phyloP scores from a whole-genome alignment of 1,140 invertebrate genomes.

The Tribolium madens region DNA sequence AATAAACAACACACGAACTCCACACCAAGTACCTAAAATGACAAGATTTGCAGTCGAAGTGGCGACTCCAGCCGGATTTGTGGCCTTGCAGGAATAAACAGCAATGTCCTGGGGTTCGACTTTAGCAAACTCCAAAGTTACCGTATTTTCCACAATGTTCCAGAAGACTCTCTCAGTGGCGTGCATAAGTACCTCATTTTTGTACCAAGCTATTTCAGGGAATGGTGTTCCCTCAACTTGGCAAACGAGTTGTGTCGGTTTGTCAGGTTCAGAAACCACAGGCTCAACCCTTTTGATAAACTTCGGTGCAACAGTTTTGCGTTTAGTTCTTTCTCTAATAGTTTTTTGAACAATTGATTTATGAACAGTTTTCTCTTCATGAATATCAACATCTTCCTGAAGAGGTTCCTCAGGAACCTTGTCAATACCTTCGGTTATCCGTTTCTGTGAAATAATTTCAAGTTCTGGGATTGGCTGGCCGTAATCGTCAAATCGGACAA shows the following conservation, averaged over 20 bases:
- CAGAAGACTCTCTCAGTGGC: slow-evolving; percentile 74
- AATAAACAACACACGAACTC: slow-evolving; percentile 38
- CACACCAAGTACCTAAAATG: slow-evolving; percentile 72
- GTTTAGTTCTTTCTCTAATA: slow-evolving; percentile 68
- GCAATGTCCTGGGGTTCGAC: slow-evolving; percentile 79
- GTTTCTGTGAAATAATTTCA: slow-evolving; percentile 67
- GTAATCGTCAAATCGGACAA: slow-evolving; percentile 64
- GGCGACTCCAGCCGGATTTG: slow-evolving; percentile 82
- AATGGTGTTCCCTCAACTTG: slow-evolving; percentile 76
- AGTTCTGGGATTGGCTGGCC: slow-evolving; percentile 70
- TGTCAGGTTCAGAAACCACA: slow-evolving; percentile 72
- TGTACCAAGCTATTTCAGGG: slow-evolving; percentile 83
- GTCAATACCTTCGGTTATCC: slow-evolving; percentile 65
- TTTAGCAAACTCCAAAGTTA: slow-evolving; percentile 75
- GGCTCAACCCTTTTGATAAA: slow-evolving; percentile 80
- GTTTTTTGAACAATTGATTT: slow-evolving; percentile 66
- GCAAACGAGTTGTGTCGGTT: slow-evolving; percentile 75
- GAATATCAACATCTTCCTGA: slow-evolving; percentile 65
- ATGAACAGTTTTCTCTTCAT: slow-evolving; percentile 63
- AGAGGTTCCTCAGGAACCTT: slow-evolving; percentile 67
- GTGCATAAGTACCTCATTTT: slow-evolving; percentile 77
- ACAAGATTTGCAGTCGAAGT: slow-evolving; percentile 81
- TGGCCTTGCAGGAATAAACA: slow-evolving; percentile 83
- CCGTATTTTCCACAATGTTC: slow-evolving; percentile 71
- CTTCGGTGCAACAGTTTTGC: slow-evolving; percentile 72